Base-by-base conservation (phyloP, 2,888 invertebrate genomes). In the Capitulum mitella region DNA sequence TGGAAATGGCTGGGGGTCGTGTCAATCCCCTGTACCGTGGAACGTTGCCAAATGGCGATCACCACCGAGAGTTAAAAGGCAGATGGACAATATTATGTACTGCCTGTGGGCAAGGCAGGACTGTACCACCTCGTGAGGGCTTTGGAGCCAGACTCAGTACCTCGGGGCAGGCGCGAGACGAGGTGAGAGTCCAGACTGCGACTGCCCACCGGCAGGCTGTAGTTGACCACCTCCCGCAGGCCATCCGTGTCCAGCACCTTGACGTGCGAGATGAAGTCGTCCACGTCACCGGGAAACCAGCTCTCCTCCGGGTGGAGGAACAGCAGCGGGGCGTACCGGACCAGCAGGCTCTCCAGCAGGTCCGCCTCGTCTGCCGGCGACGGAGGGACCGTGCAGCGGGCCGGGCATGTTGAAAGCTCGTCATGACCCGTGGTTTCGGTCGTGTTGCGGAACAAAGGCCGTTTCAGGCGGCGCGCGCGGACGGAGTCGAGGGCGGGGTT, bases 301-400 rank as follows among this genome's bases (percentile, higher is more conserved):
- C 87, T 87, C 85, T 91, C 91, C 79, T 88, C 88, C 0, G 90
- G 90, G 78, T 90, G 89, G 78, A 91, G 85, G 90, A 90, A 91
- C 43, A 91, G 88, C 77, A 91, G 82, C 10, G 91, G 91, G 1
- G 91, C 89, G 91, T 91, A 91, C 84, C 43, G n/a, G 58, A 32
- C 46, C 26, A 80, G 81, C 46, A 78, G 78, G 32, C 85, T 85
- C 77, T 83, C 83, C 54, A 34, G 34, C 16, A 34, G 16, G 22
- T 51, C 51, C 22, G 51, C 5, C 51, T 16, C 0, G 22, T 6
- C 51, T 51, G 51, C 0, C n/a, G n/a, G n/a, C n/a, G n/a, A n/a
- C n/a, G n/a, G n/a, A n/a, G n/a, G n/a, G n/a, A n/a, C n/a, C n/a
- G n/a, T n/a, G n/a, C n/a, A n/a, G n/a, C n/a, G n/a, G n/a, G n/a